A percentile compares a stretch with the other conserved stretches of the same genome.
These are phyloP conservation scores for Cephalopholis sonnerati DNA, from an alignment of 2,113 vertebrate species.

Conservation along the genomic window DNA sequence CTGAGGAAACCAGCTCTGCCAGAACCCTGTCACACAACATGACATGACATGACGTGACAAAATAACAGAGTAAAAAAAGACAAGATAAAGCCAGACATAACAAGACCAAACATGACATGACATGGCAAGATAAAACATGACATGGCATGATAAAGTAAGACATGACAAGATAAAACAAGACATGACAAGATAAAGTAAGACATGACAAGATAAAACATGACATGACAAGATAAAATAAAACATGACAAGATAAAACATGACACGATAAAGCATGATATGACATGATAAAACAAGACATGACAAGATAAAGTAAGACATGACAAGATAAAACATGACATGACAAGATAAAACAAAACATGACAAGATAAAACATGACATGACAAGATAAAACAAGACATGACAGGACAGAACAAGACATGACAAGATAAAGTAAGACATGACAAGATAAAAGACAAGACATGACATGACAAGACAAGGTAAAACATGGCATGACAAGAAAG, in stretches of 20 bases:
- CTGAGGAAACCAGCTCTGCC: slow-evolving; percentile 43
- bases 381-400: not conserved
- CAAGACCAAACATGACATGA: no score
- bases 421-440: no score
- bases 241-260: no score
- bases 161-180: not conserved
- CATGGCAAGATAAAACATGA: not conserved
- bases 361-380: not conserved
- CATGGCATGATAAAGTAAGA: not conserved
- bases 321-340: no score
- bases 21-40: slow-evolving; percentile 34
- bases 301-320: no score
- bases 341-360: not conserved
- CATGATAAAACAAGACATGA: no score
- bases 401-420: no score
- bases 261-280: no score
- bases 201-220: no score
- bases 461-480: not conserved
- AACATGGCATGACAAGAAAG: not conserved
- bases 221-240: not conserved
- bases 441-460: no score
- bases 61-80: not conserved
- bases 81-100: not conserved
- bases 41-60: not conserved
- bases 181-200: no score